Conservation (phyloP, 2,113 vertebrate species). For the Cavia porcellus region DNA sequence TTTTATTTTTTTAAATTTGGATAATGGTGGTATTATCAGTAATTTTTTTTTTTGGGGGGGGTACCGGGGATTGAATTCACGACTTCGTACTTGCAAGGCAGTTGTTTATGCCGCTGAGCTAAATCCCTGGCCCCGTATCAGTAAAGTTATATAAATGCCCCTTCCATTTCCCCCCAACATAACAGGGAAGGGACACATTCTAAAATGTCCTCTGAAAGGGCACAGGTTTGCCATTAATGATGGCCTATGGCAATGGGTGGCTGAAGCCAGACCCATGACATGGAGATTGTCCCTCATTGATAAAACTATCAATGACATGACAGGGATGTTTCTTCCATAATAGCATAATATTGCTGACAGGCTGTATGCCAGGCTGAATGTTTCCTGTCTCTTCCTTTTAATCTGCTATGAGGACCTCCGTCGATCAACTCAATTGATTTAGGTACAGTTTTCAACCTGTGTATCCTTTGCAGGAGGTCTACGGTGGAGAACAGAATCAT, state of each 20-base stretch:
- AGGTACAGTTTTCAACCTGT: background rate
- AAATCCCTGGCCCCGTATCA: background rate
- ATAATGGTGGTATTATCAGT: background rate
- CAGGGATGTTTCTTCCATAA: background rate
- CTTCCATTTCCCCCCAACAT: background rate
- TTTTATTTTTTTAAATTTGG: background rate
- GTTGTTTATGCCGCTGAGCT: no score
- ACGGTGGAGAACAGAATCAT: background rate
- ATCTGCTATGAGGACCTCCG: background rate
- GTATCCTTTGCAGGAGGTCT: background rate
- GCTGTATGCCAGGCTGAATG: background rate
- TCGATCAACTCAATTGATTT: background rate
- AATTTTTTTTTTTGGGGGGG: background rate
- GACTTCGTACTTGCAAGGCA: no score
- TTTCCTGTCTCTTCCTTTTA: background rate
- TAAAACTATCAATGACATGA: background rate
- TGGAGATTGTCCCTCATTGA: background rate
- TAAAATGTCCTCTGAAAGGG: background rate
- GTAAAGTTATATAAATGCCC: background rate
- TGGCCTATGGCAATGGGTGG: background rate
- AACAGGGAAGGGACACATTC: background rate
- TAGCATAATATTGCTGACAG: background rate
- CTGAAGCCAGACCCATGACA: background rate
- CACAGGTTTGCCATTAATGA: background rate
- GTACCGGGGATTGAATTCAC: no score